Conservation (phyloP, 2,888 invertebrate species). For the Drosophila koepferae region DNA sequence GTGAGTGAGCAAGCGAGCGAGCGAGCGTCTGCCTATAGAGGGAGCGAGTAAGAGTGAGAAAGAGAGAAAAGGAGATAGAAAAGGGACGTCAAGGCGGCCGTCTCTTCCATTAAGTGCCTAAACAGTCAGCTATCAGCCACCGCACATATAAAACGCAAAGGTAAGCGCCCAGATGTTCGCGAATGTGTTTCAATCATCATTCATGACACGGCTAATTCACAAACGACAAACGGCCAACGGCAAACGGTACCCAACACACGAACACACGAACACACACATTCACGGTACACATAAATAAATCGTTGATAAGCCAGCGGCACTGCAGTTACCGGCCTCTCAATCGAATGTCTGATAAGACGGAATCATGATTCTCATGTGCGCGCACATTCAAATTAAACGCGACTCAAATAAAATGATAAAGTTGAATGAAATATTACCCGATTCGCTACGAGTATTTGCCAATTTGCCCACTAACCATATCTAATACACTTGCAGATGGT, state of each 20-base stretch:
- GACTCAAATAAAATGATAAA: constrained; percentile 70
- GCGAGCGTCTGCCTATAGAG: neutral
- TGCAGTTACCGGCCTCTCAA: constrained; percentile 60
- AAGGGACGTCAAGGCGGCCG: constrained; percentile 26
- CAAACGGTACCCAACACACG: constrained; percentile 54
- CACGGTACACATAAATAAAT: constrained; percentile 20
- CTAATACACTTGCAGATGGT: constrained; percentile 88
- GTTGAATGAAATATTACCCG: constrained; percentile 41
- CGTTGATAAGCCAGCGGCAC: constrained; percentile 59
- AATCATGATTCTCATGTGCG: constrained; percentile 77
- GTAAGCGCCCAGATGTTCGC: constrained; percentile 57
- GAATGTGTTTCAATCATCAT: constrained; percentile 51
- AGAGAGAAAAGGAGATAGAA: constrained; percentile 8
- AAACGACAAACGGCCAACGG: constrained; percentile 38
- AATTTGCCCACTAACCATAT: constrained; percentile 24
- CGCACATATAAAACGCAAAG: constrained; percentile 67
- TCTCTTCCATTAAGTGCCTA: constrained; percentile 67
- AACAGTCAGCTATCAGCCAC: constrained; percentile 58
- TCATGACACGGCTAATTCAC: constrained; percentile 52
- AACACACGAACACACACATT: constrained; percentile 16
- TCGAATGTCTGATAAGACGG: constrained; percentile 66
- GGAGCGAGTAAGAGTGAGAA: constrained; percentile 1
- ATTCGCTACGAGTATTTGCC: constrained; percentile 28
- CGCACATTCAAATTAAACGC: constrained; percentile 74
- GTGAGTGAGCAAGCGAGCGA: constrained; percentile 2